These are phyloP conservation scores for Mohoua ochrocephala DNA, from an alignment of 2,113 vertebrate genomes.

Conservation along the genomic window DNA sequence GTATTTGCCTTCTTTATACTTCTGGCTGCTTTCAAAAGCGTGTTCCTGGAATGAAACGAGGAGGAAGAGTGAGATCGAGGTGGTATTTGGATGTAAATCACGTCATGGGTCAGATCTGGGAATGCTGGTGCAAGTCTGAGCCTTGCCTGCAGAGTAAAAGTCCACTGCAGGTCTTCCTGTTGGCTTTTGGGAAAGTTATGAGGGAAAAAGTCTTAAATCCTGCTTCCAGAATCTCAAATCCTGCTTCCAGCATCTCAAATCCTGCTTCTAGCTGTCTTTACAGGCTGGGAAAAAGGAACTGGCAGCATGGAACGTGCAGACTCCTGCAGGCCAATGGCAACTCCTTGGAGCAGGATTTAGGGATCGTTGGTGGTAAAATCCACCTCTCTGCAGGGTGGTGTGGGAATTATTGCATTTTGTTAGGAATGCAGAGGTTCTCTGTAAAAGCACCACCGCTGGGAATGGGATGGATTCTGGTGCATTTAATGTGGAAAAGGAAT, in stretches of 20 bases:
- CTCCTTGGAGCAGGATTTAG: background rate
- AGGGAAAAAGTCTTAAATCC: background rate
- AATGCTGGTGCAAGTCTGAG: background rate
- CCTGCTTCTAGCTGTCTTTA: background rate
- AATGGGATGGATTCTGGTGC: rapidly evolving
- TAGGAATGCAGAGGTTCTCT: background rate
- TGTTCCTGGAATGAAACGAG: slow-evolving; percentile 78
- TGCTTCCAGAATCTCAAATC: background rate
- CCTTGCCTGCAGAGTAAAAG: background rate
- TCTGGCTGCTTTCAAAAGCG: slow-evolving; percentile 98
- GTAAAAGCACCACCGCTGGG: too few relatives aligned
- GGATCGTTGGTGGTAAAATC: background rate
- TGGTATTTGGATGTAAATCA: rapidly evolving
- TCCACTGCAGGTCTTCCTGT: background rate
- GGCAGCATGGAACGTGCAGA: rapidly evolving
- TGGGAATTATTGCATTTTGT: background rate
- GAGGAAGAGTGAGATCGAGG: background rate
- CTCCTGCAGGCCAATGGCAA: background rate
- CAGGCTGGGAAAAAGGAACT: background rate
- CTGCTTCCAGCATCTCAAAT: background rate
- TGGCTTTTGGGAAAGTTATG: background rate
- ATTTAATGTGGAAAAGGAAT: background rate
- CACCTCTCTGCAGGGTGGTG: background rate
- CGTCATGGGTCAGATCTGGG: background rate
- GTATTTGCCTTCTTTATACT: slow-evolving; percentile 99